These are phyloP conservation scores for Pocillopora damicornis DNA, from an alignment of 64 coral and sea anemone genomes.

Conservation along the genomic window DNA sequence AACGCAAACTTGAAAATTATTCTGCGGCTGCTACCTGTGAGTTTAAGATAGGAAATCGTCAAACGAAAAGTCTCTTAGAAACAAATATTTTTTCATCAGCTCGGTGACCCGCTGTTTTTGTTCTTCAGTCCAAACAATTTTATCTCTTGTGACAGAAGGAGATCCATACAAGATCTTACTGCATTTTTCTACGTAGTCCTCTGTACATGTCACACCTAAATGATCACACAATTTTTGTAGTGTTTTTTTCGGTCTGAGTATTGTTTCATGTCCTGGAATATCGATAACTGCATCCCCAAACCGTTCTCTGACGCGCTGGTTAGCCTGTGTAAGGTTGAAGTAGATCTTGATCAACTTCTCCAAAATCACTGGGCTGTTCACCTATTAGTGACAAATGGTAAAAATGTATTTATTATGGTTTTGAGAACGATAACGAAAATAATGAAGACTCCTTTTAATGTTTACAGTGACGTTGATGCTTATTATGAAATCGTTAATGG, in stretches of 20 bases:
- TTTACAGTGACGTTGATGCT: no score
- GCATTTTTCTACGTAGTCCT: conserved; percentile 6
- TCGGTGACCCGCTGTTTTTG: conserved; percentile 4
- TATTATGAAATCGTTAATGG: neutral
- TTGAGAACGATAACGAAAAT: no score
- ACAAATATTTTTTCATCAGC: neutral
- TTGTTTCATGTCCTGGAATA: conserved; percentile 7
- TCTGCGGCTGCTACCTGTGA: no score
- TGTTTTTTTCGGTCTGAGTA: conserved; percentile 16
- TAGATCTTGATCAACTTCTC: neutral
- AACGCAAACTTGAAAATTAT: no score
- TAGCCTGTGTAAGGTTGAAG: neutral
- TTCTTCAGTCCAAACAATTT: conserved; percentile 8
- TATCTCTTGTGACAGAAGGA: conserved; percentile 17
- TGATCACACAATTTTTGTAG: conserved; percentile 15
- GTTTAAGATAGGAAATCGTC: neutral
- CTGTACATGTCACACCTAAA: conserved; percentile 20
- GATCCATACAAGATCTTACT: neutral
- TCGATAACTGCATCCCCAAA: neutral
- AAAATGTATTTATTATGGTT: no score
- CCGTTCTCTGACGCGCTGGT: neutral
- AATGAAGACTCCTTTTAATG: no score
- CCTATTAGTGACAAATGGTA: no score
- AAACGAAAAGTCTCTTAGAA: conserved; percentile 13
- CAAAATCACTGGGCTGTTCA: no score